Conservation (phyloP, 1,140 invertebrate genomes). For the Macrobrachium nipponense region DNA sequence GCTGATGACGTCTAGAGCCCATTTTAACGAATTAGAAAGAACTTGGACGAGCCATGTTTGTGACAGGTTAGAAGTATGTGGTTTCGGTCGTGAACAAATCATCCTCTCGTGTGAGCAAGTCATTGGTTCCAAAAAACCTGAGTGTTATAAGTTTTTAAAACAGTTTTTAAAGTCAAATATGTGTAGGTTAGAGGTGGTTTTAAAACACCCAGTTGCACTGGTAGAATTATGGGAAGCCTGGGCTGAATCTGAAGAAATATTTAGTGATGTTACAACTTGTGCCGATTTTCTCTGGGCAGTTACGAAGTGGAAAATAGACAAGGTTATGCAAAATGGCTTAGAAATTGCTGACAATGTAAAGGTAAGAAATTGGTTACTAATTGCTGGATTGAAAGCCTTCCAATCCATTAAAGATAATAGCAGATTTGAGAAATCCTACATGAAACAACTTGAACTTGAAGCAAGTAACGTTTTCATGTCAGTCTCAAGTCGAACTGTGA, state of each 20-base stretch:
- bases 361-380: neutral
- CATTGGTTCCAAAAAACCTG: too few relatives aligned
- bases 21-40: too few relatives aligned
- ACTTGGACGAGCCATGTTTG: too few relatives aligned
- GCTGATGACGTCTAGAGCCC: too few relatives aligned
- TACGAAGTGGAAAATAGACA: constrained; percentile 4
- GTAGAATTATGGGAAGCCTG: constrained; percentile 19
- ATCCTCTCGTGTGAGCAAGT: too few relatives aligned
- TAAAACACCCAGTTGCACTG: constrained; percentile 28
- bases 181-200: constrained; percentile 12
- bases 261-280: constrained; percentile 21
- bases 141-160: constrained; percentile 1
- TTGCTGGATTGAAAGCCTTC: neutral
- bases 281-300: constrained; percentile 39
- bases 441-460: neutral
- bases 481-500: neutral
- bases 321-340: neutral
- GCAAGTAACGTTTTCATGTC: neutral
- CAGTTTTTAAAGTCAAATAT: constrained; percentile 23
- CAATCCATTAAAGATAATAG: neutral
- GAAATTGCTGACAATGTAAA: constrained; percentile 6
- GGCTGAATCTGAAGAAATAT: neutral
- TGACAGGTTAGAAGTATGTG: too few relatives aligned
- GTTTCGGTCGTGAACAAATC: too few relatives aligned
- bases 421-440: neutral